Evolutionary conservation across 2,888 invertebrate genomes (phyloP).

Genomic region (Lasioglossum zephyrum): DNA sequence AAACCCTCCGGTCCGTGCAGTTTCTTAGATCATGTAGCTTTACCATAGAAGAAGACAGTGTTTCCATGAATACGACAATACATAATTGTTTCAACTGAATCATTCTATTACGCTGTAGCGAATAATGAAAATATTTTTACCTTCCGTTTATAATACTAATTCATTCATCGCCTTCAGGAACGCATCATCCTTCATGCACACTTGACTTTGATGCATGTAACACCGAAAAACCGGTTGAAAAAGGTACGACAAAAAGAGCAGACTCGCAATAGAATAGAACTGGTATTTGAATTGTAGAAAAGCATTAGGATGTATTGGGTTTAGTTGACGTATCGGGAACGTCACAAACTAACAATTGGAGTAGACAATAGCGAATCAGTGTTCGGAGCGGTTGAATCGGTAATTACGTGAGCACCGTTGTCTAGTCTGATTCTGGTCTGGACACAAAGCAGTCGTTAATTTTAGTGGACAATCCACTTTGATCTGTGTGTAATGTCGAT

Average conservation of each 20-base stretch:
- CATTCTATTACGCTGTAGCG: background rate
- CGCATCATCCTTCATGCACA: constrained; percentile 13
- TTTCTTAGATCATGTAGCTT: too few relatives aligned
- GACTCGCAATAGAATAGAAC: background rate
- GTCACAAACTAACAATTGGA: background rate
- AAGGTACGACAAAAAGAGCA: background rate
- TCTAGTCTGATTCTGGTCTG: background rate
- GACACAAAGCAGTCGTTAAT: background rate
- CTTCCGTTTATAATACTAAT: too few relatives aligned
- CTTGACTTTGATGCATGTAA: constrained; percentile 56
- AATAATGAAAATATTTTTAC: background rate
- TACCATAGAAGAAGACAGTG: too few relatives aligned
- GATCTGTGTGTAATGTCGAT: background rate
- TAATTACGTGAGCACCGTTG: background rate
- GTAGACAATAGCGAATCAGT: background rate
- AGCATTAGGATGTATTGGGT: background rate
- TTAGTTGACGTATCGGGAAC: background rate
- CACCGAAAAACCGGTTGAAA: background rate
- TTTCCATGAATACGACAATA: too few relatives aligned
- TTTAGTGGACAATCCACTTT: background rate
- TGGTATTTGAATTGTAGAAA: background rate
- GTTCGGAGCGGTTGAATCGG: background rate
- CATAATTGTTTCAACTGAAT: background rate
- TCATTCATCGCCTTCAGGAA: background rate
- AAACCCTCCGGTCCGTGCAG: too few relatives aligned